A percentile compares a stretch with the other conserved stretches of the same genome.
These are phyloP conservation scores for Pecten maximus DNA, from an alignment of 2,888 invertebrate species.

Conservation along the genomic window DNA sequence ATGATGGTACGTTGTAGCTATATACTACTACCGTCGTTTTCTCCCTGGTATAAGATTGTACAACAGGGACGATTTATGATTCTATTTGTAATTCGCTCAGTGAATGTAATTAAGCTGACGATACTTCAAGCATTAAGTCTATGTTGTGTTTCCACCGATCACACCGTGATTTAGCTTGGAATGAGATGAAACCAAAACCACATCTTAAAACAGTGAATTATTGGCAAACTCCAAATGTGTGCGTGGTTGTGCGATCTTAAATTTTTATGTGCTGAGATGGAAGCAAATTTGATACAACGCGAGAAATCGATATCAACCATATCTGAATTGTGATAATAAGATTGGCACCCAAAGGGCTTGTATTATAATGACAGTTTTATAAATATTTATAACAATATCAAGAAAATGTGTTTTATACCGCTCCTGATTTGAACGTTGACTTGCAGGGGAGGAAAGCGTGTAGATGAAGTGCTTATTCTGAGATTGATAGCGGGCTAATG, in stretches of 20 bases:
- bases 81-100: no score
- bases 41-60: no score
- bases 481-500: background rate
- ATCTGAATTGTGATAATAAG: slow-evolving; percentile 23
- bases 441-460: background rate
- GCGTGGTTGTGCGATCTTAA: slow-evolving; percentile 14
- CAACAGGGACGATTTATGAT: no score
- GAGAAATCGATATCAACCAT: slow-evolving; percentile 5
- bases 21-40: no score
- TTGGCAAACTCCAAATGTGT: slow-evolving; percentile 8
- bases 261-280: slow-evolving; percentile 4
- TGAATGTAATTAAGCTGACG: background rate
- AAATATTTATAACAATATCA: slow-evolving; percentile 14
- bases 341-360: slow-evolving; percentile 27
- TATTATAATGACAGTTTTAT: background rate
- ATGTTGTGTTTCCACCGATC: background rate
- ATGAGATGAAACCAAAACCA: slow-evolving; percentile 3
- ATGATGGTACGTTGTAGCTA: no score
- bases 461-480: background rate
- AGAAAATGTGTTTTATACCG: slow-evolving; percentile 1
- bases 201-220: slow-evolving; percentile 23
- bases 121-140: background rate
- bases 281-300: slow-evolving; percentile 10
- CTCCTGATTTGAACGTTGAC: slow-evolving; percentile 2
- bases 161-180: background rate